A percentile compares a stretch with the other conserved stretches of the same genome.
phyloP scores from a whole-genome alignment of 2,113 vertebrate species.

The Daboia siamensis region DNA sequence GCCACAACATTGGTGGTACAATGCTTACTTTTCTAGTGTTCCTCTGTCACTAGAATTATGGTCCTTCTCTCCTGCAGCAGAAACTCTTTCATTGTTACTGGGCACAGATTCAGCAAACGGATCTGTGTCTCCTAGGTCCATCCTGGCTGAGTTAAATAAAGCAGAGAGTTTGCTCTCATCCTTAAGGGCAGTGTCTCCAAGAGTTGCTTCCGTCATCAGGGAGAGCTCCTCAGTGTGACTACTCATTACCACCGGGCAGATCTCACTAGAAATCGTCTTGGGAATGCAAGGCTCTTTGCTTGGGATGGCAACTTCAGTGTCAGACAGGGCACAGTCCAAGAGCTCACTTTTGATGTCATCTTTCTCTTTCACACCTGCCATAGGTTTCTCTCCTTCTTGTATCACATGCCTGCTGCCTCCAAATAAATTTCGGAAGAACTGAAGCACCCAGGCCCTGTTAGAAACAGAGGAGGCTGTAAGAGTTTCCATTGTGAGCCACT shows the following conservation, averaged over 20 bases:
- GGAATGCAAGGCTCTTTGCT: not conserved
- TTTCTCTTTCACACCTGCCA: not conserved
- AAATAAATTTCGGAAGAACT: conserved; percentile 36
- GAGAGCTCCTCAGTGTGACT: not conserved
- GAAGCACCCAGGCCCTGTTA: conserved; percentile 23
- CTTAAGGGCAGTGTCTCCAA: not conserved
- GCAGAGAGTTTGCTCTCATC: not conserved
- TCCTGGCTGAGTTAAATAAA: fast-evolving
- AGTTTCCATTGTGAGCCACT: not conserved
- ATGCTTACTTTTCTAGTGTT: conserved; percentile 36
- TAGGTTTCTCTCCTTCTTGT: not conserved
- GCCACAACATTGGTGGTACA: not conserved
- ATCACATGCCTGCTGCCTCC: not conserved
- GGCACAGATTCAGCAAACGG: not conserved
- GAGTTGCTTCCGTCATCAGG: conserved; percentile 1
- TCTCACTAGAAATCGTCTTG: not conserved
- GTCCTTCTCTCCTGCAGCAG: not conserved
- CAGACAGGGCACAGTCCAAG: not conserved
- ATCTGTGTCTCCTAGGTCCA: not conserved
- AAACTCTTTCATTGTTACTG: too few relatives aligned
- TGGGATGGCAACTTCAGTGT: not conserved
- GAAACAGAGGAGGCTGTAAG: fast-evolving
- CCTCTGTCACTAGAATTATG: not conserved
- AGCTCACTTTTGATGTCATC: fast-evolving
- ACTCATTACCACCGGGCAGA: not conserved